Percentiles rank a stretch among this genome's conserved stretches.
Evolutionary conservation across 2,113 vertebrate species (phyloP).

Genomic region (Limanda limanda): DNA sequence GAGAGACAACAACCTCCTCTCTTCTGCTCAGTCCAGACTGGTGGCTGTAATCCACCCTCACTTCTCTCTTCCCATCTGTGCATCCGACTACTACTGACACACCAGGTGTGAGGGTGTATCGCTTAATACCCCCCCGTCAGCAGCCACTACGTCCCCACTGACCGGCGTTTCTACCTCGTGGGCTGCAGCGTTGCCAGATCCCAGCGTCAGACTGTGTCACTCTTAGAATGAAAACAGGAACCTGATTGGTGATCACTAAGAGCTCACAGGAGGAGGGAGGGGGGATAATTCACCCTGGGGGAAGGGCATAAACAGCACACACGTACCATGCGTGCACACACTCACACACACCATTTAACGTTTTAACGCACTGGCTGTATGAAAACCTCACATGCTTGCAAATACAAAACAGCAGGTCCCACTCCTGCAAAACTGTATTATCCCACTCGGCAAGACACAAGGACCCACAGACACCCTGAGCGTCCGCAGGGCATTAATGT

Average conservation of each 20-base stretch:
- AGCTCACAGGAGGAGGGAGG: slow-evolving; percentile 24
- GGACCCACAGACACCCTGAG: slow-evolving; percentile 6
- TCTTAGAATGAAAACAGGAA: slow-evolving; percentile 30
- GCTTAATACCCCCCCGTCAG: slow-evolving; percentile 51
- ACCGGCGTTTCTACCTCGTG: slow-evolving; percentile 12
- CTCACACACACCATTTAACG: neutral
- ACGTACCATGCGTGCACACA: slow-evolving; percentile 16
- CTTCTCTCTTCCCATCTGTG: slow-evolving; percentile 61
- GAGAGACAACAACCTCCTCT: slow-evolving; percentile 29
- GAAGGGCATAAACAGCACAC: slow-evolving; percentile 25
- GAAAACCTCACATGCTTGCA: neutral
- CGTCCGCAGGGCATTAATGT: slow-evolving; percentile 50
- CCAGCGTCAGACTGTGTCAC: slow-evolving; percentile 29
- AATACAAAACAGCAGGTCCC: slow-evolving; percentile 6
- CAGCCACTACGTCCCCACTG: slow-evolving; percentile 37
- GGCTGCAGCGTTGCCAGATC: slow-evolving; percentile 51
- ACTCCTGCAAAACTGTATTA: slow-evolving; percentile 4
- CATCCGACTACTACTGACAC: slow-evolving; percentile 48
- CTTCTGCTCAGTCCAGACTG: slow-evolving; percentile 14
- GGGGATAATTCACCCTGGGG: slow-evolving; percentile 54
- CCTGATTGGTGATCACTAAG: slow-evolving; percentile 63
- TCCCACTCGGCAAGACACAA: neutral
- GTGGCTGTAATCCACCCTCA: slow-evolving; percentile 42
- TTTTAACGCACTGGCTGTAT: neutral
- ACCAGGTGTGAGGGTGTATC: slow-evolving; percentile 64